Base-by-base conservation (phyloP, 2,888 invertebrate genomes). In the Apodemia duryi region DNA sequence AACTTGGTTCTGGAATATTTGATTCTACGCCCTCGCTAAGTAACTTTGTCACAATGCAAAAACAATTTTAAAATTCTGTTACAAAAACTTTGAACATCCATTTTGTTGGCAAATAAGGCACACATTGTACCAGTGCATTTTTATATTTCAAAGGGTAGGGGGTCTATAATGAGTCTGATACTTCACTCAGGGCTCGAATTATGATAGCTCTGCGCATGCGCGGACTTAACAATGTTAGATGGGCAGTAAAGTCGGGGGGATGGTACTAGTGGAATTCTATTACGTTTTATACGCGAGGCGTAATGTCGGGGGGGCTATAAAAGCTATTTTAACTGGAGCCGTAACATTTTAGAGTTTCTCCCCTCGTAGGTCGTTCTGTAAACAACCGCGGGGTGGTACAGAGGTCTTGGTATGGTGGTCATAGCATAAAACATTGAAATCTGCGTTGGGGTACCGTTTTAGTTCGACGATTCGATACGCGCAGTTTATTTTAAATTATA, bases 401-500 rank as follows among this genome's bases (percentile, higher is more conserved):
- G 65, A 68, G 77, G 65, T 72, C 75, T 64, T 57, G 60, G 63
- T 67, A 71, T 60, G 66, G 63, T 80, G 84, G 86, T 71, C 73
- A 68, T 74, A 75, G 78, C 77, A 75, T 82, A 78, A 82, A 83
- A 83, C 82, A 84, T 82, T 81, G 80, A 85, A 86, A 86, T 88
- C 86, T 82, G 84, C 82, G 82, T 81, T 78, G 77, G 77, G 79
- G 75, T 75, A 72, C 73, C 69, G 57, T 57, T 79, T 77, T 80
- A 80, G 80, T 78, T 81, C 80, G 82, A 70, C 83, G 82, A 90
- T 90, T 89, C 86, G 90, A 81, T 83, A 79, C 88, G 88, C 86
- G 78, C 88, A 82, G 88, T 91, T 91, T 88, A 85, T 83, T 90
- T 86, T 88, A 84, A 89, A 88, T 89, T 88, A 90, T 88, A 83